These are phyloP conservation scores for Elmis aenea DNA, from an alignment of 2,888 invertebrate genomes.

Conservation along the genomic window DNA sequence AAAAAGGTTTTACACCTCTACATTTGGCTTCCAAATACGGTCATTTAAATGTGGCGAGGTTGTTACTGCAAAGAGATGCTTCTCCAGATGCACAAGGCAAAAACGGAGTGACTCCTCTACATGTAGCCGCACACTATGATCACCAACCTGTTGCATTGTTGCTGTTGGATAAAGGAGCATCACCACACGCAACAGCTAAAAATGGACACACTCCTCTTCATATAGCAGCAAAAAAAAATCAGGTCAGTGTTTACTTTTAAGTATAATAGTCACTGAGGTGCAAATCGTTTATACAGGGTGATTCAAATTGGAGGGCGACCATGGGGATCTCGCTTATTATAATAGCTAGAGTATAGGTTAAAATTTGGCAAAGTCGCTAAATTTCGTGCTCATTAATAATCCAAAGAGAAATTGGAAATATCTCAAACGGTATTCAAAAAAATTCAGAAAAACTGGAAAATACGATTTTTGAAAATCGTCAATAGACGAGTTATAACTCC, in stretches of 20 bases:
- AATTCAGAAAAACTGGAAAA: no score
- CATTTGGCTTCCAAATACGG: slow-evolving; percentile 97
- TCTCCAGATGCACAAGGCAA: slow-evolving; percentile 82
- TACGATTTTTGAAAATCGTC: no score
- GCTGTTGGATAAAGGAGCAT: slow-evolving; percentile 88
- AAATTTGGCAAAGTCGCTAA: no score
- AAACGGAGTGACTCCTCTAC: slow-evolving; percentile 92
- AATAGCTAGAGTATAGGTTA: no score
- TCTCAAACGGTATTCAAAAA: no score
- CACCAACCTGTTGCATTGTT: slow-evolving; percentile 86
- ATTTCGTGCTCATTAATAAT: no score
- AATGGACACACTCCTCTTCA: slow-evolving; percentile 98
- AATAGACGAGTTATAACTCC: no score
- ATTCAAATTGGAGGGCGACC: no score
- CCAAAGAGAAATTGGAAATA: no score
- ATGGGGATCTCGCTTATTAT: no score
- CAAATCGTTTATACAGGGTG: no score
- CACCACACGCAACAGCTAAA: slow-evolving; percentile 90
- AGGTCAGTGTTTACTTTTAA: slow-evolving; percentile 53
- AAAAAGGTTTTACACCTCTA: slow-evolving; percentile 94
- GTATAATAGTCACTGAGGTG: no score
- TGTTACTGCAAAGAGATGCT: slow-evolving; percentile 83
- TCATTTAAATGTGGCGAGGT: slow-evolving; percentile 81
- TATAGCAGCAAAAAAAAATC: slow-evolving; percentile 97
- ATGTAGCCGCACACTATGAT: slow-evolving; percentile 96